Base-by-base conservation (phyloP, 2,888 invertebrate genomes). In the Oligia fasciuncula region DNA sequence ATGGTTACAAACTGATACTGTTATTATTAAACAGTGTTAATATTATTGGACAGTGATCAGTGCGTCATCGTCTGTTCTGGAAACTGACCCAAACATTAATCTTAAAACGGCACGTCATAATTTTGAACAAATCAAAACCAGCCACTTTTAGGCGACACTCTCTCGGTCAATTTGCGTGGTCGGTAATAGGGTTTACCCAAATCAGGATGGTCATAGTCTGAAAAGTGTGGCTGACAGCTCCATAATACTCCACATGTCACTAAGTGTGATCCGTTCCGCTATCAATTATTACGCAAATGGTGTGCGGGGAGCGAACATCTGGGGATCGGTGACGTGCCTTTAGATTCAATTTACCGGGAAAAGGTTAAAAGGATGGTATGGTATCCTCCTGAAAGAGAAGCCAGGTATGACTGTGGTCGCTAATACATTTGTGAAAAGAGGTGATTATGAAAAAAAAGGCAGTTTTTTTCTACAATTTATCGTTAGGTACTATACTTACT, bases 281-380 rank as follows among this genome's bases (percentile, higher is more conserved):
- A 71, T 67, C 67, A 77, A 82, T 78, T 77, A 71, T 43, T 23
- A 63, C 40, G 63, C 40, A 68, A 74, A 82, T 83, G 68, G 71
- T 40, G 4, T 71, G 23, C 4, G 29, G 9, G 5, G 4, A n/a
- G 17, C 29, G 6, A 54, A 43, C n/a, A 43, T 35, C 17, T 46
- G 49, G 46, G 35, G 49, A 60, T 67, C 14, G 14, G 4, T 14
- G 14, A 57, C 29, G 23, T 54, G 14, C 19, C n/a, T 60, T 65
- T 35, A 19, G 29, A 60, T 68, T 71, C 14, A 35, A 17, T 80
- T 63, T 49, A 43, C 2, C 4, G 29, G 4, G 23, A 40, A 35
- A 23, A 8, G 2, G 69, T 35, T 51, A 23, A 51, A 35, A 51
- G 0, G 11, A 13, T 49, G 19, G 11, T 1, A 29, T 69, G 49